Percentiles rank a stretch among this genome's conserved stretches.
Evolutionary conservation across 2,888 invertebrate genomes (phyloP).

Genomic region (Eristalis arbustorum): DNA sequence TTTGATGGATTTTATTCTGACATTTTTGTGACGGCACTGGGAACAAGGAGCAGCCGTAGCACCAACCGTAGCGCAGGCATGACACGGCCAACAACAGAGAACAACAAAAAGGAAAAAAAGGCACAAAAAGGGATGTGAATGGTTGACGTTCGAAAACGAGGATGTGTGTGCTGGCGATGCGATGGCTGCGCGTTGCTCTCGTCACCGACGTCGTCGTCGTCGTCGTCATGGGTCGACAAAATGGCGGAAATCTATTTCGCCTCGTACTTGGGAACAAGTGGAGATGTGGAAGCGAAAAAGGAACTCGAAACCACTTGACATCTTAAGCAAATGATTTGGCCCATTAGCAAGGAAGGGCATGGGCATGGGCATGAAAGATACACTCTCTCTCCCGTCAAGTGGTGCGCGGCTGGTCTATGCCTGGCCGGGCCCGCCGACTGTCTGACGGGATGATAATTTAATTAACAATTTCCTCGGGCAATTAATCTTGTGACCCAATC

Average conservation of each 20-base stretch:
- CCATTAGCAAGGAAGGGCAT: slow-evolving; percentile 60
- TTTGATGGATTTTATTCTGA: slow-evolving; percentile 71
- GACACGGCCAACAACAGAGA: slow-evolving; percentile 21
- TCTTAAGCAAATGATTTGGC: slow-evolving; percentile 70
- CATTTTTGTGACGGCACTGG: slow-evolving; percentile 69
- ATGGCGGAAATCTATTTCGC: slow-evolving; percentile 66
- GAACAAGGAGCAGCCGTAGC: slow-evolving; percentile 48
- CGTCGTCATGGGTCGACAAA: slow-evolving; percentile 65
- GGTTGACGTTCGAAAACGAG: slow-evolving; percentile 62
- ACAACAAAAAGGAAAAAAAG: slow-evolving; percentile 36
- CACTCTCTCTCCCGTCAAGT: slow-evolving; percentile 50
- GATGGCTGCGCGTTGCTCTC: slow-evolving; percentile 38
- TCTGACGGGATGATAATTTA: slow-evolving; percentile 75
- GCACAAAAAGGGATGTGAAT: slow-evolving; percentile 68
- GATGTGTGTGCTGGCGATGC: slow-evolving; percentile 31
- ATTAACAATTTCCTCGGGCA: slow-evolving; percentile 77
- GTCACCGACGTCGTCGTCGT: slow-evolving; percentile 41
- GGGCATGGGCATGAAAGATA: neutral
- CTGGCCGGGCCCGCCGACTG: slow-evolving; percentile 49
- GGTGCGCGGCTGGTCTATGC: slow-evolving; percentile 34
- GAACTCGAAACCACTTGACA: slow-evolving; percentile 66
- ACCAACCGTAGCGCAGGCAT: slow-evolving; percentile 4
- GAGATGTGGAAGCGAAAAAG: slow-evolving; percentile 3
- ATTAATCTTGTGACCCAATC: slow-evolving; percentile 76
- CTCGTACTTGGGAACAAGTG: slow-evolving; percentile 50